Percentiles rank a stretch among this genome's conserved stretches.
These are phyloP conservation scores for Gymnopithys bicolor DNA, from an alignment of 2,797 vertebrate species.

Conservation along the genomic window DNA sequence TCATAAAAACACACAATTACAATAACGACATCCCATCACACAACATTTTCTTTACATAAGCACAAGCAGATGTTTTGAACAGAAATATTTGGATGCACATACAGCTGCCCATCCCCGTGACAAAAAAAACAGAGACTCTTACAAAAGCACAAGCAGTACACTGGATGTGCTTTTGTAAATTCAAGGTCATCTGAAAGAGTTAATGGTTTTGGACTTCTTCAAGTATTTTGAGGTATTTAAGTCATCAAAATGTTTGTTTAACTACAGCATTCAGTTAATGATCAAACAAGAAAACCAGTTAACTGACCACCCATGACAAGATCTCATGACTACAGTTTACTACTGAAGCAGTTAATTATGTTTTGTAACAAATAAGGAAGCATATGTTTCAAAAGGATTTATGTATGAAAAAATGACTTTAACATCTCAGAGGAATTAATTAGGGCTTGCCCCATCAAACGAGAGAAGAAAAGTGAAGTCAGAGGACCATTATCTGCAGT, in stretches of 20 bases:
- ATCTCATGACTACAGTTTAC: not conserved
- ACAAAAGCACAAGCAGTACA: not conserved
- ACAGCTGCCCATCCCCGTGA: not conserved
- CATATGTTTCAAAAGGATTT: not conserved
- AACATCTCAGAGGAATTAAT: not conserved
- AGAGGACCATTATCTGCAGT: not conserved
- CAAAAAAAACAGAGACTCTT: not conserved
- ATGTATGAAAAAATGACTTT: not conserved
- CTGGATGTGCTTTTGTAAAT: not conserved
- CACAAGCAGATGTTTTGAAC: not conserved
- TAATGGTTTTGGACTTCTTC: not conserved
- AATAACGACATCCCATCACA: not conserved
- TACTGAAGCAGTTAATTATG: not conserved
- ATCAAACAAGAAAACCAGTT: not conserved
- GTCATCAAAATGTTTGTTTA: not conserved
- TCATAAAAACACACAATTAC: not conserved
- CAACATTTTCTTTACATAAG: not conserved
- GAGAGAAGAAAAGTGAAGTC: not conserved
- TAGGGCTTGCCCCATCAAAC: not conserved
- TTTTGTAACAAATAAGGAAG: constrained; percentile 9
- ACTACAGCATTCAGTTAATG: constrained; percentile 3
- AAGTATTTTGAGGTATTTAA: not conserved
- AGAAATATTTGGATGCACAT: not conserved
- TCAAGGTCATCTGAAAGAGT: constrained; percentile 22
- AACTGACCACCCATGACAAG: not conserved